Percentiles rank a stretch among this genome's conserved stretches.
Conservation (phyloP, 1,140 invertebrate species). For the Drosophila micromelanica region DNA sequence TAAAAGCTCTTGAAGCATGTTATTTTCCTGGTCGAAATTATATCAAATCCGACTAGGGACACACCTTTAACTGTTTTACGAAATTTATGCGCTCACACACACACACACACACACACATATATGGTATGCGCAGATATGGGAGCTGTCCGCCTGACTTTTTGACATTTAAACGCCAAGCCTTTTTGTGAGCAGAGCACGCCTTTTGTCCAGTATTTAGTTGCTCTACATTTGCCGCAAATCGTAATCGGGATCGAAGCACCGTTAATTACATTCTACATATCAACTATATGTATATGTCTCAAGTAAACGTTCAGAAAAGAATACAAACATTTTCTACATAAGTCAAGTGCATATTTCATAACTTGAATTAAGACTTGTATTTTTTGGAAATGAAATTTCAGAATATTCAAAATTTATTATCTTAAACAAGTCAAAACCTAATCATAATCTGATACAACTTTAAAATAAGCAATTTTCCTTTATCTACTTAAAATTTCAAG, state of each 20-base stretch:
- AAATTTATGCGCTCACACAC: conserved; percentile 36
- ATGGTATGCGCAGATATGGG: neutral
- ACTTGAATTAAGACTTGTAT: no score
- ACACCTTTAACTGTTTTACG: conserved; percentile 38
- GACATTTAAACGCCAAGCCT: conserved; percentile 59
- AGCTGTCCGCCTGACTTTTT: conserved; percentile 36
- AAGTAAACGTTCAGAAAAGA: neutral
- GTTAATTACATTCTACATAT: conserved; percentile 8
- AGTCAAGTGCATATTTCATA: no score
- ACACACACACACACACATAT: conserved; percentile 14
- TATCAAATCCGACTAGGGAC: conserved; percentile 31
- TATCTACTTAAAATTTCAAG: no score
- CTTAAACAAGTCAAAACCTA: no score
- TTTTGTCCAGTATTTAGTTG: neutral
- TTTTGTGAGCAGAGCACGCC: conserved; percentile 26
- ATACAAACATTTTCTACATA: no score
- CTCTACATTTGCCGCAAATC: neutral
- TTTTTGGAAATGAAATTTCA: no score
- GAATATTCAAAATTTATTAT: no score
- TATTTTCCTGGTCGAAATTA: conserved; percentile 17
- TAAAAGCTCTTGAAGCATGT: conserved; percentile 1
- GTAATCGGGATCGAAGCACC: conserved; percentile 2
- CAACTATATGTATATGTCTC: no score
- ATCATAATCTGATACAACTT: no score
- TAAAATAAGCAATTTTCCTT: no score